Conservation (phyloP, 2,797 vertebrate genomes). For the Danionella dracula region DNA sequence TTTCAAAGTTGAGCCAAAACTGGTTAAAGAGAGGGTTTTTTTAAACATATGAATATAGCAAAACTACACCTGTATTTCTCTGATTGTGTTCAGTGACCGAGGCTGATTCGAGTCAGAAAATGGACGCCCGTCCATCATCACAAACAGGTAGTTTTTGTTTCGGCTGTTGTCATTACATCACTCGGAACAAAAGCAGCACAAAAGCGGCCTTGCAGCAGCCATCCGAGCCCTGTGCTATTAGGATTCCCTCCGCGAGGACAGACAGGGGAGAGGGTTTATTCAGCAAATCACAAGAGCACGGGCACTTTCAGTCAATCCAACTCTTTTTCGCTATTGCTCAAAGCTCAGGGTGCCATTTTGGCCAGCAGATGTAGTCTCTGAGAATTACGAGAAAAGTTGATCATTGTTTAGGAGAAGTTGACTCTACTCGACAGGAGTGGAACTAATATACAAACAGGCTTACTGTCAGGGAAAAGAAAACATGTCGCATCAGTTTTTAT, state of each 20-base stretch:
- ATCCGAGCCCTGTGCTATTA: conserved; percentile 72
- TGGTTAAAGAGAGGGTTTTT: no score
- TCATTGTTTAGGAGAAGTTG: not conserved
- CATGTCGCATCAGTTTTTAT: conserved; percentile 23
- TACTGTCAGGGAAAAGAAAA: conserved; percentile 30
- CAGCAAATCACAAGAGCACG: not conserved
- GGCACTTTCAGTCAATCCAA: not conserved
- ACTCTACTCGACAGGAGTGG: not conserved
- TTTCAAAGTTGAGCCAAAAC: no score
- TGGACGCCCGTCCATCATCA: conserved; percentile 68
- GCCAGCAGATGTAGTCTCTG: not conserved
- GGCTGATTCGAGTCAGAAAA: conserved; percentile 71
- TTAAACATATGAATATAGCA: no score
- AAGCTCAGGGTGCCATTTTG: not conserved
- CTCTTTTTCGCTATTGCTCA: not conserved
- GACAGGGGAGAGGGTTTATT: conserved; percentile 6
- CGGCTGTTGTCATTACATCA: conserved; percentile 81
- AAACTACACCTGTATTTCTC: no score
- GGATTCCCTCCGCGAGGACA: conserved; percentile 64
- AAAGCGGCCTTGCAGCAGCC: conserved; percentile 70
- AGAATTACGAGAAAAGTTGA: not conserved
- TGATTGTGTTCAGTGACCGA: no score
- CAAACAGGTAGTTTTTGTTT: conserved; percentile 82
- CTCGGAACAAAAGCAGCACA: conserved; percentile 77
- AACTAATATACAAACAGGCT: conserved; percentile 32